Percentiles rank a stretch among this genome's conserved stretches.
Evolutionary conservation across 64 coral and sea anemone genomes (phyloP).

Genomic region (Dendrophyllia cribrosa): DNA sequence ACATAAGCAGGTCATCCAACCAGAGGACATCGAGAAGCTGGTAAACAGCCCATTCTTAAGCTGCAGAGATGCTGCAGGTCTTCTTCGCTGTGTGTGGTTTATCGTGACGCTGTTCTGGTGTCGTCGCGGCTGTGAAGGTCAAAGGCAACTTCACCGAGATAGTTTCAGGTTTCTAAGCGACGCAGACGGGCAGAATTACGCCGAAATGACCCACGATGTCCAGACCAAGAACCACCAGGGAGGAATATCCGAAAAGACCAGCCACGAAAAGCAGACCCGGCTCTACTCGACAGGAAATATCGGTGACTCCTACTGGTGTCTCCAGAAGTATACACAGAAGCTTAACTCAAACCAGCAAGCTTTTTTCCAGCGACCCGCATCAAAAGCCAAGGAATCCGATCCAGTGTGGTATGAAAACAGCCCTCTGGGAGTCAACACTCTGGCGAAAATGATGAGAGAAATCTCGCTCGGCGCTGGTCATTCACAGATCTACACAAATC

Average conservation of each 20-base stretch:
- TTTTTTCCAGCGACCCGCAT: neutral
- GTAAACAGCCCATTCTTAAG: too few species aligned
- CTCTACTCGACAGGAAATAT: conserved; percentile 19
- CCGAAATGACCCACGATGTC: conserved; percentile 29
- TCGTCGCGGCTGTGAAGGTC: conserved; percentile 26
- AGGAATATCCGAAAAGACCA: conserved; percentile 13
- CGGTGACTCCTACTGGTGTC: conserved; percentile 22
- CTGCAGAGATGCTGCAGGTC: too few species aligned
- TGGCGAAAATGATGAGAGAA: neutral
- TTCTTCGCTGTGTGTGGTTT: too few species aligned
- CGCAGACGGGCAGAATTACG: conserved; percentile 26
- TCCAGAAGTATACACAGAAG: neutral
- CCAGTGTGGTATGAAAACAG: conserved; percentile 14
- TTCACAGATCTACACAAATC: conserved; percentile 3
- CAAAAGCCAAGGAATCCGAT: neutral
- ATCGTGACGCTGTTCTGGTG: conserved; percentile 54
- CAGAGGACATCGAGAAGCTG: too few species aligned
- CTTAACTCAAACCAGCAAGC: conserved; percentile 19
- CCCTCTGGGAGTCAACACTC: neutral
- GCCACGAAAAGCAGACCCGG: conserved; percentile 16
- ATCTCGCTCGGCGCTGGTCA: neutral
- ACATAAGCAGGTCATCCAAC: too few species aligned
- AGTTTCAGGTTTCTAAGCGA: conserved; percentile 47
- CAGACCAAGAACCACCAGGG: conserved; percentile 59
- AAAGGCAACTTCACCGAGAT: conserved; percentile 22